Evolutionary conservation across 2,113 vertebrate genomes (phyloP).

Genomic region (Bubo bubo): DNA sequence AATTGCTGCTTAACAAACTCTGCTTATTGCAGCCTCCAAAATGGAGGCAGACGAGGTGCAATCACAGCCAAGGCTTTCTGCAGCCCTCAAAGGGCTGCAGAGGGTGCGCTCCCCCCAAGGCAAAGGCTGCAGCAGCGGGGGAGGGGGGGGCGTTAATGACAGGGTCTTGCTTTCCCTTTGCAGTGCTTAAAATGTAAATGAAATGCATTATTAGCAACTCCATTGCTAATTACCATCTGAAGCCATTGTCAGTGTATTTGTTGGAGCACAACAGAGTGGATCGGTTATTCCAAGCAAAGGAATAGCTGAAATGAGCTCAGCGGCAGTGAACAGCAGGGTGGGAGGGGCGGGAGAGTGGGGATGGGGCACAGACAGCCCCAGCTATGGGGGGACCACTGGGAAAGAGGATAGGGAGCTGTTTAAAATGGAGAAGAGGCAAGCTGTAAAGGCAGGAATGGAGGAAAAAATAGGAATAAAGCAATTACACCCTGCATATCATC

Average conservation of each 20-base stretch:
- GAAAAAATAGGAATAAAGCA: neutral
- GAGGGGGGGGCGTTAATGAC: neutral
- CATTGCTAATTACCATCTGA: slow-evolving; percentile 75
- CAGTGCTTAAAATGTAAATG: slow-evolving; percentile 81
- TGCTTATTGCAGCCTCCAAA: neutral
- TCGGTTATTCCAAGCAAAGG: neutral
- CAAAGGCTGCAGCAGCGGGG: neutral
- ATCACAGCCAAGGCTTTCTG: neutral
- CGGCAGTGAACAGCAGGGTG: neutral
- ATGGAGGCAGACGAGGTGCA: neutral
- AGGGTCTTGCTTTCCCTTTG: slow-evolving; percentile 32
- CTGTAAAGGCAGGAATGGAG: neutral
- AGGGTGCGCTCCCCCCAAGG: neutral
- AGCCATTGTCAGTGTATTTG: slow-evolving; percentile 75
- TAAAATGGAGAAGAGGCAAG: neutral
- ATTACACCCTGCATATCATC: accelerated
- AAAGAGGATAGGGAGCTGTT: neutral
- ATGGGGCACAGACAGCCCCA: neutral
- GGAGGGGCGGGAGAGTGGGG: neutral
- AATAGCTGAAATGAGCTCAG: slow-evolving; percentile 42
- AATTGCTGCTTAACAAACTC: slow-evolving; percentile 24
- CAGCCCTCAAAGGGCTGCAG: neutral
- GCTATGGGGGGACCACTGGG: accelerated
- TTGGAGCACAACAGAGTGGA: slow-evolving; percentile 58
- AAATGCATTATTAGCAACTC: slow-evolving; percentile 74